A percentile compares a stretch with the other conserved stretches of the same genome.
Conservation (phyloP, 2,797 vertebrate species). For the Anniella stebbinsi region DNA sequence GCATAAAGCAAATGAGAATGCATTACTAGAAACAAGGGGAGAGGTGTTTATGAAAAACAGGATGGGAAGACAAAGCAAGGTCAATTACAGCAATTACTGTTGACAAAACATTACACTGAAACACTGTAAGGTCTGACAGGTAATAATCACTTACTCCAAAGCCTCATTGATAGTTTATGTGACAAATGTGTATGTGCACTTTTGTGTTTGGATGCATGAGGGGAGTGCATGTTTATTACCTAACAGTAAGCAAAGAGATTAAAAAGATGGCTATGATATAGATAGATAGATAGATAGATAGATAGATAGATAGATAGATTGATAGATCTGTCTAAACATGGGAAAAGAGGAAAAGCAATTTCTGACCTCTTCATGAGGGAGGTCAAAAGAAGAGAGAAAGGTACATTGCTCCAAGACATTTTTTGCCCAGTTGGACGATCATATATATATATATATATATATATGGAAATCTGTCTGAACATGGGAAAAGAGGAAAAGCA, state of each 20-base stretch:
- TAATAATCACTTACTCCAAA: neutral
- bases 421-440: no score
- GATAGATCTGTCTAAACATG: neutral
- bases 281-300: no score
- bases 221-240: neutral
- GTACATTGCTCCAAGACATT: neutral
- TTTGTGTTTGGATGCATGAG: neutral
- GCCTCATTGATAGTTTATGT: neutral
- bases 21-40: neutral
- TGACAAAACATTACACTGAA: conserved; percentile 3
- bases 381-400: neutral
- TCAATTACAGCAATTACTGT: neutral
- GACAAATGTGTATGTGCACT: neutral
- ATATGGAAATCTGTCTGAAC: neutral
- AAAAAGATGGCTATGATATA: neutral
- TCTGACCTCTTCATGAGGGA: neutral
- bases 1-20: neutral
- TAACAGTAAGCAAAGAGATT: neutral
- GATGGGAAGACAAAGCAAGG: neutral
- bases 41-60: neutral
- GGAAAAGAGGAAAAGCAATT: neutral
- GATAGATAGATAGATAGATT: no score
- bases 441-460: no score
- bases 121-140: neutral
- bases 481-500: neutral